A percentile compares a stretch with the other conserved stretches of the same genome.
These are phyloP conservation scores for Cygnus olor DNA, from an alignment of 2,797 vertebrate genomes.

Conservation along the genomic window DNA sequence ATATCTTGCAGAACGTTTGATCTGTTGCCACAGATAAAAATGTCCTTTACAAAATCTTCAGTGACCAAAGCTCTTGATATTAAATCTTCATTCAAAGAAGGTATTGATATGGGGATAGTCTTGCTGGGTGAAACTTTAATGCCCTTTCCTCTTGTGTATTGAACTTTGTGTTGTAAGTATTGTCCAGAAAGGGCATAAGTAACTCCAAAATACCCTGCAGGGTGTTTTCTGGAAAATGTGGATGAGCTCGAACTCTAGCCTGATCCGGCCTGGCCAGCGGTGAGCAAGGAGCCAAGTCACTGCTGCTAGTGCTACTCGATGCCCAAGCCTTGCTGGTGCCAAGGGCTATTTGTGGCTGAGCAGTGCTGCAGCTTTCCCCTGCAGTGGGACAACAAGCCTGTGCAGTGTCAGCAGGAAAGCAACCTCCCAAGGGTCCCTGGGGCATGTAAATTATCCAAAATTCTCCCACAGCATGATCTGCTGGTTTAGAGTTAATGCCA, in stretches of 20 bases:
- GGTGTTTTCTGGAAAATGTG: not conserved
- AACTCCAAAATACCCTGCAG: not conserved
- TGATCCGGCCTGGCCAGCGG: not conserved
- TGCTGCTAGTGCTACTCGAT: not conserved
- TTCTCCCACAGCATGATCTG: not conserved
- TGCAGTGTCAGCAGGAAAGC: not conserved
- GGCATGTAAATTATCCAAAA: not conserved
- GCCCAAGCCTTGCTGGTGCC: rapidly evolving
- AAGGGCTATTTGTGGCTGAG: not conserved
- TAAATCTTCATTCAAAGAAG: not conserved
- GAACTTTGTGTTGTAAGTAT: not conserved
- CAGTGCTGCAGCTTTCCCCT: not conserved
- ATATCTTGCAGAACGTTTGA: not conserved
- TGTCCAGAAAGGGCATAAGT: not conserved
- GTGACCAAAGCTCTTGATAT: not conserved
- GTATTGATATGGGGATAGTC: too few relatives aligned
- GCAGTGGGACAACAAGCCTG: rapidly evolving
- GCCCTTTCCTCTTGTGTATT: not conserved
- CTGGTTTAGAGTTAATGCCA: not conserved
- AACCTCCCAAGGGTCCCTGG: not conserved
- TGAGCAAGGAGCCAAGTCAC: not conserved
- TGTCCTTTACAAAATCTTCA: not conserved
- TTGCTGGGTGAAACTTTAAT: not conserved
- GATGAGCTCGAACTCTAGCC: not conserved
- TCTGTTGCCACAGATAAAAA: not conserved